A percentile compares a stretch with the other conserved stretches of the same genome.
phyloP scores from a whole-genome alignment of 2,797 vertebrate genomes.

The Sebastes alutus region DNA sequence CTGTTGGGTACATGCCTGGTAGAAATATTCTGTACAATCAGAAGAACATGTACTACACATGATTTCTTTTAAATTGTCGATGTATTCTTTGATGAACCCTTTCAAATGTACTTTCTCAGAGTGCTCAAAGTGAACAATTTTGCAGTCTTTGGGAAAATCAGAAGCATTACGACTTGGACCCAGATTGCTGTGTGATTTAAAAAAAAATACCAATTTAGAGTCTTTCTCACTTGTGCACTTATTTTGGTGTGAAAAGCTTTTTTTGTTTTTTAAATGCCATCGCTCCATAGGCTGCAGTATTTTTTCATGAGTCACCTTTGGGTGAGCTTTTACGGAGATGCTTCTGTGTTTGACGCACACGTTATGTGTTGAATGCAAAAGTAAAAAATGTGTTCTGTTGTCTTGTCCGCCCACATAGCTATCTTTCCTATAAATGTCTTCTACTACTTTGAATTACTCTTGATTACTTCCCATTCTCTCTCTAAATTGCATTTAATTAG shows the following conservation, averaged over 20 bases:
- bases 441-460: neutral
- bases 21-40: neutral
- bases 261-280: neutral
- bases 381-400: neutral
- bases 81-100: neutral
- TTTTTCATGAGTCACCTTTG: conserved; percentile 4
- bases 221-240: neutral
- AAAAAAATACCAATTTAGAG: neutral
- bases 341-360: conserved; percentile 1
- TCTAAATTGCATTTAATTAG: neutral
- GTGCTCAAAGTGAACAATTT: neutral
- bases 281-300: neutral
- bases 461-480: neutral
- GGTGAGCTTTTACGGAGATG: neutral
- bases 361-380: neutral
- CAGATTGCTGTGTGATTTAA: neutral
- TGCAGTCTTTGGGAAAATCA: neutral
- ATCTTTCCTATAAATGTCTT: conserved; percentile 15
- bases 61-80: neutral
- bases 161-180: neutral
- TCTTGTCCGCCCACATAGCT: neutral
- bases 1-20: neutral
- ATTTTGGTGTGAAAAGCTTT: neutral
- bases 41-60: neutral
- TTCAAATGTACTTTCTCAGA: neutral